Conservation (phyloP, 1,140 invertebrate genomes). For the Lysiphlebus fabarum region DNA sequence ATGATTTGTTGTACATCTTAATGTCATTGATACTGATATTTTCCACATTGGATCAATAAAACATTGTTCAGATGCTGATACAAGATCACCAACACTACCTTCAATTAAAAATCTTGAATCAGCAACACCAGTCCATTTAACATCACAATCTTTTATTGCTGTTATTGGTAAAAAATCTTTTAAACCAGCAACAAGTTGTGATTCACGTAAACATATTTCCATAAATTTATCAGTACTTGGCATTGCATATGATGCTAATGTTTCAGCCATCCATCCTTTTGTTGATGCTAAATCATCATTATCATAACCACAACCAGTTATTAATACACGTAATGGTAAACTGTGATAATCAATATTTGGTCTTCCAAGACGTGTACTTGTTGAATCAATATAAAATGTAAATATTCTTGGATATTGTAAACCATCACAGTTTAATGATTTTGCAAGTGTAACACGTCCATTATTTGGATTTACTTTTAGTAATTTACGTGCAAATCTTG, state of each 20-base stretch:
- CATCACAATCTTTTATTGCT: conserved; percentile 68
- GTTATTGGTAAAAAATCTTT: conserved; percentile 72
- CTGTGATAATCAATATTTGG: conserved; percentile 81
- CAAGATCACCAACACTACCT: conserved; percentile 73
- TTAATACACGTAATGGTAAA: conserved; percentile 71
- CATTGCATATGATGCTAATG: conserved; percentile 77
- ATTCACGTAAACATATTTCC: conserved; percentile 72
- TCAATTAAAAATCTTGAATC: conserved; percentile 78
- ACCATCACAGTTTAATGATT: conserved; percentile 72
- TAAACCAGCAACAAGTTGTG: conserved; percentile 75
- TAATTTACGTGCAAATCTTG: conserved; percentile 75
- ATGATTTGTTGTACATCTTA: conserved; percentile 63
- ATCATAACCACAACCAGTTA: conserved; percentile 72
- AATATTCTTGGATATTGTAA: conserved; percentile 79
- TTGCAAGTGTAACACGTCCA: conserved; percentile 72
- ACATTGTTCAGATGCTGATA: conserved; percentile 74
- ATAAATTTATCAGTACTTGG: conserved; percentile 69
- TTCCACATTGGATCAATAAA: conserved; percentile 78
- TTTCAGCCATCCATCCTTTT: conserved; percentile 80
- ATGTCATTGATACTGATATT: conserved; percentile 68
- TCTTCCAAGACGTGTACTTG: conserved; percentile 65
- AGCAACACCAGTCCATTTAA: conserved; percentile 72
- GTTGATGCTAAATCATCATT: conserved; percentile 67
- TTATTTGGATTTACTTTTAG: conserved; percentile 70
- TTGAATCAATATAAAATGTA: conserved; percentile 81